Conservation (phyloP, 2,888 invertebrate genomes). For the Cerastis rubricosa region DNA sequence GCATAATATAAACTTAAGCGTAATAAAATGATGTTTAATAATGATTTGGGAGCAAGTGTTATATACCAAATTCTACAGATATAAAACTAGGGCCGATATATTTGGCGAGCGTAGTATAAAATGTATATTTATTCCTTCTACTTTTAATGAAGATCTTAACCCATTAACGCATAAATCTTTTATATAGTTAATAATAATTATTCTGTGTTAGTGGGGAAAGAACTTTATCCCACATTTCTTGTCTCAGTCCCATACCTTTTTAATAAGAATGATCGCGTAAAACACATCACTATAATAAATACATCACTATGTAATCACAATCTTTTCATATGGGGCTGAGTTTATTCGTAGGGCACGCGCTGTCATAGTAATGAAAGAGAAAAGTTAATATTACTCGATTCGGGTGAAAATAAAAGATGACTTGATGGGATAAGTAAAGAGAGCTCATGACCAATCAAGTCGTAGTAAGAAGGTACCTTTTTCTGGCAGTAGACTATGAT, state of each 20-base stretch:
- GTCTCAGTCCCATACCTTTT: conserved; percentile 34
- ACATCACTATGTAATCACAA: conserved; percentile 66
- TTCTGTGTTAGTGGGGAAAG: conserved; percentile 59
- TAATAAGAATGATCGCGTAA: conserved; percentile 35
- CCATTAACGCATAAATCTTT: conserved; percentile 41
- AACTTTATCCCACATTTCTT: conserved; percentile 21
- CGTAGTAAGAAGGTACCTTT: not conserved
- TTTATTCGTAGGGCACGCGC: conserved; percentile 64
- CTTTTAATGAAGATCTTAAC: conserved; percentile 35
- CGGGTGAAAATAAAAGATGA: not conserved
- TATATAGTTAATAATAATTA: conserved; percentile 11
- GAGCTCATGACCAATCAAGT: not conserved
- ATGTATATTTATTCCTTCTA: conserved; percentile 43
- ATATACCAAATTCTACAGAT: conserved; percentile 59
- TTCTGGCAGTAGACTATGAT: not conserved
- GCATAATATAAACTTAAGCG: conserved; percentile 63
- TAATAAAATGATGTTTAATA: conserved; percentile 57
- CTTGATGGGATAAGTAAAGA: not conserved
- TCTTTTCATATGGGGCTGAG: conserved; percentile 71
- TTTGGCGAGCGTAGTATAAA: conserved; percentile 52
- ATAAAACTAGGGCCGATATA: conserved; percentile 46
- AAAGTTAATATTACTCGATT: too few species aligned
- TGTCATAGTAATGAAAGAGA: conserved; percentile 54
- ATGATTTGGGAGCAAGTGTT: conserved; percentile 62
- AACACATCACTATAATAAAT: conserved; percentile 59